These are phyloP conservation scores for Python bivittatus DNA, from an alignment of 2,113 vertebrate species.

Conservation along the genomic window DNA sequence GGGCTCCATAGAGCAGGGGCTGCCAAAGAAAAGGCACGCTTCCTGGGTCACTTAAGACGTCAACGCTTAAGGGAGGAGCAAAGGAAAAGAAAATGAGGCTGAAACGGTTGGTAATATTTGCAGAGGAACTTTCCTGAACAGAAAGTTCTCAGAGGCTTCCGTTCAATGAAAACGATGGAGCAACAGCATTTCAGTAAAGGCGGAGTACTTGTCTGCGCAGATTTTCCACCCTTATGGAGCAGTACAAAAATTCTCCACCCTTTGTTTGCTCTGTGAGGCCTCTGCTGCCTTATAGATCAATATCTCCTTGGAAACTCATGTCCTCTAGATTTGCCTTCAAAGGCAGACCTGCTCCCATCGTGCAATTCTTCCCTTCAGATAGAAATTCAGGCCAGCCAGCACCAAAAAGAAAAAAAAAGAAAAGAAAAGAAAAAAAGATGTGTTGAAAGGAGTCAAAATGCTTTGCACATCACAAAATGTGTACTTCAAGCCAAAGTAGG, in stretches of 20 bases:
- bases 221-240: not conserved
- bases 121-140: not conserved
- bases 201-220: not conserved
- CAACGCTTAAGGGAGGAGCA: not conserved
- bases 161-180: not conserved
- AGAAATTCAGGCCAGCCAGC: not conserved
- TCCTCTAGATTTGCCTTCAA: not conserved
- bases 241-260: not conserved
- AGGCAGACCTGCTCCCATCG: not conserved
- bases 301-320: not conserved
- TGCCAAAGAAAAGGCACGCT: not conserved
- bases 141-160: not conserved
- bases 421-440: not conserved
- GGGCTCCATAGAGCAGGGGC: no score
- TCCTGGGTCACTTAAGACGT: no score
- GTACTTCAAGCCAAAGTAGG: not conserved
- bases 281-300: not conserved
- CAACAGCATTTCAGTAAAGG: not conserved
- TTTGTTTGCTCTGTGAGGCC: not conserved
- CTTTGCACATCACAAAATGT: not conserved
- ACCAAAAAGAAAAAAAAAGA: not conserved
- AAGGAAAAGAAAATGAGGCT: not conserved
- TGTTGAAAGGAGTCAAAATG: not conserved
- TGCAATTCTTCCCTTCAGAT: not conserved
- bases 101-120: not conserved